Percentiles rank a stretch among this genome's conserved stretches.
These are phyloP conservation scores for Ophioderma brevispina DNA, from an alignment of 35 echinoderm and acorn worm species.

Conservation along the genomic window DNA sequence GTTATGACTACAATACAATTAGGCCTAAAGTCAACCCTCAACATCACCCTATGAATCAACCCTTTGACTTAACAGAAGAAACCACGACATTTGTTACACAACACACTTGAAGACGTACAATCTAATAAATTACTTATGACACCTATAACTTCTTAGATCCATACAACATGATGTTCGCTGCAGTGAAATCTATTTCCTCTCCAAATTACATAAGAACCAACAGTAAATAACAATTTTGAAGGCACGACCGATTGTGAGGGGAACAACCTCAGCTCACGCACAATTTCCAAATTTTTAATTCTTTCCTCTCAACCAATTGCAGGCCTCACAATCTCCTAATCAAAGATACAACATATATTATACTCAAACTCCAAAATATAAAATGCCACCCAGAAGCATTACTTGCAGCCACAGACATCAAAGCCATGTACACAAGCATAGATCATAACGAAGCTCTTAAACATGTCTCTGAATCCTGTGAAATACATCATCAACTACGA, in stretches of 20 bases:
- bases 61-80: not conserved
- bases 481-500: not conserved
- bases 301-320: not conserved
- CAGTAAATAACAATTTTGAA: not conserved
- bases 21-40: not conserved
- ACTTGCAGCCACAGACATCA: not conserved
- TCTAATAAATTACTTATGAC: not conserved
- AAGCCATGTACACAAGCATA: not conserved
- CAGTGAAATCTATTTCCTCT: not conserved
- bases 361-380: not conserved
- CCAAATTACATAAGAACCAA: not conserved
- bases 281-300: not conserved
- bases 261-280: not conserved
- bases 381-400: not conserved
- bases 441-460: not conserved
- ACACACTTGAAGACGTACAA: not conserved
- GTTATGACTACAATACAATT: not conserved
- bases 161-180: not conserved
- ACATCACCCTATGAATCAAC: not conserved
- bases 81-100: not conserved
- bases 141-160: not conserved
- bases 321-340: not conserved
- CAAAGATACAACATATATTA: not conserved
- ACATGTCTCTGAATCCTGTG: not conserved
- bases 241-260: not conserved